Conservation (phyloP, 1,140 invertebrate genomes). For the Penaeus vannamei region DNA sequence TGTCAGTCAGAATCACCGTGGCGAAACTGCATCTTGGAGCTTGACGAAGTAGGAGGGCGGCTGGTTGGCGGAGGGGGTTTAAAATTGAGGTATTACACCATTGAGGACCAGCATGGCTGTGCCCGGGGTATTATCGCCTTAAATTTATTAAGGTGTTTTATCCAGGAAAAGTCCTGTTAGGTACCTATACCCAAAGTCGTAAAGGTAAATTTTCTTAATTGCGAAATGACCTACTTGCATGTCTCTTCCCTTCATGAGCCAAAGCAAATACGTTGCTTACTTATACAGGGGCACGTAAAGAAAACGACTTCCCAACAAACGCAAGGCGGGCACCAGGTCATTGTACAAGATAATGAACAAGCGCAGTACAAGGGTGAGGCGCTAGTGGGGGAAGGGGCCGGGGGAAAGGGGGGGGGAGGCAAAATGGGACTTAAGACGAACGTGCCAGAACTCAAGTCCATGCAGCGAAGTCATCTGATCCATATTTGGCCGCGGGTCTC, state of each 20-base stretch:
- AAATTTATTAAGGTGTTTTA: slow-evolving; percentile 24
- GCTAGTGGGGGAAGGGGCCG: not conserved
- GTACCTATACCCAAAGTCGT: too few relatives aligned
- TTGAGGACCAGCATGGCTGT: slow-evolving; percentile 28
- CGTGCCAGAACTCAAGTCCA: too few relatives aligned
- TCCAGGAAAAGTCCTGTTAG: not conserved
- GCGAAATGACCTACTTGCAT: too few relatives aligned
- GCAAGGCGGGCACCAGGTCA: too few relatives aligned
- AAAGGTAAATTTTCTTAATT: too few relatives aligned
- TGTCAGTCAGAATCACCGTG: slow-evolving; percentile 52
- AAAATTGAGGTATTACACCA: slow-evolving; percentile 42
- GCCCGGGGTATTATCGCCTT: slow-evolving; percentile 20
- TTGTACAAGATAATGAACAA: not conserved
- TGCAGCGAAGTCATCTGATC: too few relatives aligned
- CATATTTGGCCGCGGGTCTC: too few relatives aligned
- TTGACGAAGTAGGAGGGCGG: slow-evolving; percentile 39
- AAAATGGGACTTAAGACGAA: not conserved
- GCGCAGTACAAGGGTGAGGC: not conserved
- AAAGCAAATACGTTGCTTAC: too few relatives aligned
- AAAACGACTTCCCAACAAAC: too few relatives aligned
- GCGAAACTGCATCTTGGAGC: slow-evolving; percentile 40
- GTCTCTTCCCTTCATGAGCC: too few relatives aligned
- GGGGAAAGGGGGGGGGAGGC: not conserved
- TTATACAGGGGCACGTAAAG: too few relatives aligned
- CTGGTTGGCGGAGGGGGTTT: slow-evolving; percentile 41